Percentiles rank a stretch among this genome's conserved stretches.
These are phyloP conservation scores for Silurus lanzhouensis DNA, from an alignment of 2,797 vertebrate species.

Conservation along the genomic window DNA sequence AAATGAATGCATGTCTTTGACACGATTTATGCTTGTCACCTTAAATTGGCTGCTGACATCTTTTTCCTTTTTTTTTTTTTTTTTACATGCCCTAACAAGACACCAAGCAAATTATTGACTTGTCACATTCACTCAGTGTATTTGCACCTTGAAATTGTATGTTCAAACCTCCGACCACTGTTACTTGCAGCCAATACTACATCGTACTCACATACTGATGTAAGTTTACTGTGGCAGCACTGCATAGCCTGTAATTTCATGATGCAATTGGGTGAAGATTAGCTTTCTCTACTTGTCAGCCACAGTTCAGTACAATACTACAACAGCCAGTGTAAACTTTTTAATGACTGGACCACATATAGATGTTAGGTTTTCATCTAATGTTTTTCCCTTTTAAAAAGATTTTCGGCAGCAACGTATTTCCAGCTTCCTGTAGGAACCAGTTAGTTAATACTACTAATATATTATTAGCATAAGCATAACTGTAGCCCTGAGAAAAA, in stretches of 20 bases:
- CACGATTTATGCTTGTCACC: neutral
- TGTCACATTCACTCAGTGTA: neutral
- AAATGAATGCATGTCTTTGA: slow-evolving; percentile 29
- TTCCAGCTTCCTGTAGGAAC: neutral
- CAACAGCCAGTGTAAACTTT: neutral
- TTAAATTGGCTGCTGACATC: slow-evolving; percentile 14
- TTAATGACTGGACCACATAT: neutral
- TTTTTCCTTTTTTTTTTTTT: neutral
- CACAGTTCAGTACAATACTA: neutral
- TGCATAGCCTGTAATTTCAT: neutral
- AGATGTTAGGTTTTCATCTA: neutral
- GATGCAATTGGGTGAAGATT: neutral
- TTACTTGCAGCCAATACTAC: slow-evolving; percentile 3
- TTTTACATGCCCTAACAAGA: slow-evolving; percentile 1
- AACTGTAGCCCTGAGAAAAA: neutral
- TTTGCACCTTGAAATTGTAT: neutral
- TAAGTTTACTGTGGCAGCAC: neutral
- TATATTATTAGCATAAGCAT: neutral
- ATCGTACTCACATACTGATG: neutral
- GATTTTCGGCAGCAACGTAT: neutral
- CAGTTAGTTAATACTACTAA: neutral
- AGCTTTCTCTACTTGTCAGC: neutral
- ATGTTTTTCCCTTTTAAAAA: neutral
- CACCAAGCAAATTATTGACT: slow-evolving; percentile 5
- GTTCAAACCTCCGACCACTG: neutral